Conservation (phyloP, 2,888 invertebrate genomes). For the Cryptocheilus praepositus region DNA sequence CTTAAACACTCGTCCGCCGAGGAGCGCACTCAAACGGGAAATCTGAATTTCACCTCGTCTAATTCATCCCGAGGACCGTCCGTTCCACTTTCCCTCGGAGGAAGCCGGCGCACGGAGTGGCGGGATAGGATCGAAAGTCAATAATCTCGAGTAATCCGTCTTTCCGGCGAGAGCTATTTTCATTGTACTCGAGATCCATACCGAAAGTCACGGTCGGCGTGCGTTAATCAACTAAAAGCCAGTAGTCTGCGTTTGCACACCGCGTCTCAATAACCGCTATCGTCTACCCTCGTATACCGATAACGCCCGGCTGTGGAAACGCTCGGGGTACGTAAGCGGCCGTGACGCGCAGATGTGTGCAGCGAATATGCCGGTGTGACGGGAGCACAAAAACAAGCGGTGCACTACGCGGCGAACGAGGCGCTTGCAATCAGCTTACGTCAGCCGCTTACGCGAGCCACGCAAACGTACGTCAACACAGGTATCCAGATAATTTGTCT, state of each 20-base stretch:
- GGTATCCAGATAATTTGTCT: too few species aligned
- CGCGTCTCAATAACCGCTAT: conserved; percentile 58
- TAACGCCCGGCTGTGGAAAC: conserved; percentile 28
- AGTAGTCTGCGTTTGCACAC: conserved; percentile 65
- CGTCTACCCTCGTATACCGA: conserved; percentile 55
- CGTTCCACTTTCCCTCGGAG: conserved; percentile 27
- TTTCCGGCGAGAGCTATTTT: conserved; percentile 61
- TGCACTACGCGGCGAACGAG: neutral
- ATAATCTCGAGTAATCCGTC: conserved; percentile 64
- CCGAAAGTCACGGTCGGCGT: conserved; percentile 51
- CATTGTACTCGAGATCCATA: conserved; percentile 56
- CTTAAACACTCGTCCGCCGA: too few species aligned
- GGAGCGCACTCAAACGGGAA: conserved; percentile 6
- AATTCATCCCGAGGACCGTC: conserved; percentile 28
- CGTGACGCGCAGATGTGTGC: too few species aligned
- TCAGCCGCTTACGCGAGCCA: conserved; percentile 31
- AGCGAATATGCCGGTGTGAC: too few species aligned
- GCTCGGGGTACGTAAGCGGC: too few species aligned
- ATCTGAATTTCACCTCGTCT: conserved; percentile 40
- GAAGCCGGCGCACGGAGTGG: conserved; percentile 15
- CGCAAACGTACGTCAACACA: conserved; percentile 14
- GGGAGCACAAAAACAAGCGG: neutral
- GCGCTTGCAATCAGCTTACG: conserved; percentile 44
- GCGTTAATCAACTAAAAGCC: conserved; percentile 70
- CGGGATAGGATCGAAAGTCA: conserved; percentile 56